Evolutionary conservation across 2,797 vertebrate genomes (phyloP).

Genomic region (Darevskia nairensis): DNA sequence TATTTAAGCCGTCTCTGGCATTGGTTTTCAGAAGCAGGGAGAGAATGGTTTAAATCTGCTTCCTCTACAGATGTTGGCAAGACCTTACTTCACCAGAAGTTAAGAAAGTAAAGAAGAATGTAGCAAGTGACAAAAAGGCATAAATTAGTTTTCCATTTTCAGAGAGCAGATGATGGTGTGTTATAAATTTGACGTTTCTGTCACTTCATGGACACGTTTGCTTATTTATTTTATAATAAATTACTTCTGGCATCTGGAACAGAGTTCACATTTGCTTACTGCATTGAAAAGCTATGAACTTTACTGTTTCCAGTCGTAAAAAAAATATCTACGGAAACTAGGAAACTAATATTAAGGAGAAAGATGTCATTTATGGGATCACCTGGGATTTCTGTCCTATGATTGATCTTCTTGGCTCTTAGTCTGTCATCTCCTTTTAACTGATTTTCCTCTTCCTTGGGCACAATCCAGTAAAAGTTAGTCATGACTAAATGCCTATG

Average conservation of each 20-base stretch:
- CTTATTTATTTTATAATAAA: constrained; percentile 64
- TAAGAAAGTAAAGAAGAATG: constrained; percentile 34
- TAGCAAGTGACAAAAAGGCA: constrained; percentile 16
- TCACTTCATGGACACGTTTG: constrained; percentile 37
- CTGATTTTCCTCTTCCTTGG: not conserved
- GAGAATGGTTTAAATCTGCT: not conserved
- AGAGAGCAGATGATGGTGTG: constrained; percentile 36
- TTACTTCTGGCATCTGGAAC: constrained; percentile 64
- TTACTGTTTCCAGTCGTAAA: constrained; percentile 61
- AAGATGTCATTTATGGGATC: constrained; percentile 30
- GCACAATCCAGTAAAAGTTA: constrained; percentile 7
- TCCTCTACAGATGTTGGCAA: not conserved
- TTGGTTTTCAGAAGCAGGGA: not conserved
- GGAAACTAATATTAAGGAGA: constrained; percentile 43
- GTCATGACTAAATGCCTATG: not conserved
- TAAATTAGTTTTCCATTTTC: constrained; percentile 38
- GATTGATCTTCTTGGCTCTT: not conserved
- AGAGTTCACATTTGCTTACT: constrained; percentile 59
- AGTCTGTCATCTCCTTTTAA: not conserved
- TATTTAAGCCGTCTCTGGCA: not conserved
- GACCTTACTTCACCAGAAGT: not conserved
- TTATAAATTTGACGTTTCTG: constrained; percentile 58
- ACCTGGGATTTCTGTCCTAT: constrained; percentile 37
- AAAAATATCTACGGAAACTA: constrained; percentile 50
- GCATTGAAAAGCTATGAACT: constrained; percentile 47